A percentile compares a stretch with the other conserved stretches of the same genome.
Evolutionary conservation across 2,888 invertebrate species (phyloP).

Genomic region (Drosophila sordidula): DNA sequence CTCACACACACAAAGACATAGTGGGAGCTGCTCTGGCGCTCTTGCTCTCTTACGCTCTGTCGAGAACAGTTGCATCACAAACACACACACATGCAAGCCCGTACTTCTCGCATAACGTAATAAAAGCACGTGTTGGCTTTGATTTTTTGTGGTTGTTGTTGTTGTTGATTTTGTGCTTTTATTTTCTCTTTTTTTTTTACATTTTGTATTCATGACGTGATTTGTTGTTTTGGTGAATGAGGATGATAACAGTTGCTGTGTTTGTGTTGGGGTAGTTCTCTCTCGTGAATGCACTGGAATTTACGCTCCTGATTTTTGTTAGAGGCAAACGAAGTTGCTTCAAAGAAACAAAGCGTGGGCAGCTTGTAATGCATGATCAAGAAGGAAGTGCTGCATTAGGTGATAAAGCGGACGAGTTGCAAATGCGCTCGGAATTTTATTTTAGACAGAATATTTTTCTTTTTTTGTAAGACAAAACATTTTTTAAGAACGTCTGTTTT

Average conservation of each 20-base stretch:
- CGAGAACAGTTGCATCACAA: conserved; percentile 64
- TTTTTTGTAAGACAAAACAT: too few relatives aligned
- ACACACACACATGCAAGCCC: conserved; percentile 28
- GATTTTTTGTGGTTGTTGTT: conserved; percentile 49
- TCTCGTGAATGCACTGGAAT: conserved; percentile 1
- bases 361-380: conserved; percentile 24
- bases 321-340: conserved; percentile 41
- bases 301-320: conserved; percentile 32
- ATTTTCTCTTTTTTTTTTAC: conserved; percentile 29
- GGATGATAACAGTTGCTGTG: conserved; percentile 53
- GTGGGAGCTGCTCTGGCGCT: background rate
- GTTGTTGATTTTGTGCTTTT: conserved; percentile 43
- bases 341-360: conserved; percentile 30
- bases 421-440: conserved; percentile 14
- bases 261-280: conserved; percentile 18
- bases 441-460: too few relatives aligned
- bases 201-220: conserved; percentile 68
- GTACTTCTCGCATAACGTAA: conserved; percentile 67
- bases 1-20: conserved; percentile 16
- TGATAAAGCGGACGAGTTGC: background rate
- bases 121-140: conserved; percentile 84
- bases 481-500: too few relatives aligned
- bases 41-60: conserved; percentile 24
- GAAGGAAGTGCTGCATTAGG: conserved; percentile 47
- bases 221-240: conserved; percentile 29